Conservation (phyloP, 2,888 invertebrate species). For the Rhingia rostrata region DNA sequence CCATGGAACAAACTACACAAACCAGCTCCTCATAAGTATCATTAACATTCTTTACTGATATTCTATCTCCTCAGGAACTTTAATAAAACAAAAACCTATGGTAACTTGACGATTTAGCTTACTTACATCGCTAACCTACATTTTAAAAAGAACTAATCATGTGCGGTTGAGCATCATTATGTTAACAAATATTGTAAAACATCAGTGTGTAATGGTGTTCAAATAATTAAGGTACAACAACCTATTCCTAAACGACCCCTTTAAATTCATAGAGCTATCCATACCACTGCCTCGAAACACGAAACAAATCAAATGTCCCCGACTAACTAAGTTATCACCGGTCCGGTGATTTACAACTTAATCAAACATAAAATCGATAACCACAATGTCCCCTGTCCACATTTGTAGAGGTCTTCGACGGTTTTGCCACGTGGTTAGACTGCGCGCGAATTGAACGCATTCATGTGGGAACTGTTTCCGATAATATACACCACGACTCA, state of each 20-base stretch:
- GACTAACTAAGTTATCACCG: conserved; percentile 1
- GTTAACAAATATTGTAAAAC: background rate
- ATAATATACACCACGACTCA: conserved; percentile 25
- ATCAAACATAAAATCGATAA: conserved; percentile 55
- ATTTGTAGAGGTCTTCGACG: background rate
- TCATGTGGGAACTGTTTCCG: conserved; percentile 43
- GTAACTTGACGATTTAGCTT: too few relatives aligned
- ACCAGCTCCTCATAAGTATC: too few relatives aligned
- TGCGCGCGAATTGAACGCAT: conserved; percentile 24
- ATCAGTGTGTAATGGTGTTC: background rate
- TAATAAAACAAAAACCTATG: too few relatives aligned
- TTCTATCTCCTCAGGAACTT: too few relatives aligned
- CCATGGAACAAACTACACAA: too few relatives aligned
- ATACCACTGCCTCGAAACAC: background rate
- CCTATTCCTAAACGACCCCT: background rate
- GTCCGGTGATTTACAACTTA: conserved; percentile 36
- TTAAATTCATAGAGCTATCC: background rate
- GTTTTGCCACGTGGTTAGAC: background rate
- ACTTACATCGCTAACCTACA: too few relatives aligned
- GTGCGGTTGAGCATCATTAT: too few relatives aligned
- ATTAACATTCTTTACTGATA: too few relatives aligned
- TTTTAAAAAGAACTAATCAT: too few relatives aligned
- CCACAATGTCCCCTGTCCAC: background rate
- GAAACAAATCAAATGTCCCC: background rate
- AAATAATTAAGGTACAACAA: background rate